These are phyloP conservation scores for Smutsia temminckii DNA, from an alignment of 2,797 vertebrate species.

Conservation along the genomic window DNA sequence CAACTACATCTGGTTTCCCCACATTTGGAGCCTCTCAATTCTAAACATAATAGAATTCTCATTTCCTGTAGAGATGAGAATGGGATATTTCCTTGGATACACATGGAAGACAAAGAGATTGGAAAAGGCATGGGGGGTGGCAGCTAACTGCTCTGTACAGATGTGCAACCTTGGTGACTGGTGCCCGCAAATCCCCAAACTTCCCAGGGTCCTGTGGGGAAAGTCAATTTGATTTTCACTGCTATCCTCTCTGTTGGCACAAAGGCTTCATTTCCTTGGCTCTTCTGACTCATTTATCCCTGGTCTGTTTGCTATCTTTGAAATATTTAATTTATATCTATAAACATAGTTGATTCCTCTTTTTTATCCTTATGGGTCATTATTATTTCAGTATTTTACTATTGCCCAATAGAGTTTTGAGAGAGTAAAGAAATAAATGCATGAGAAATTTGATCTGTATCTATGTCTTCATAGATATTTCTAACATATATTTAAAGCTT, in stretches of 20 bases:
- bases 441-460: neutral
- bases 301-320: neutral
- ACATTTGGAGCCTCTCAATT: slow-evolving; percentile 49
- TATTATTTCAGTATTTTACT: slow-evolving; percentile 5
- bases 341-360: neutral
- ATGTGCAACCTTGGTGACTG: neutral
- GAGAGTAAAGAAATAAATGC: neutral
- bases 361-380: neutral
- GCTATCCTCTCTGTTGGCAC: neutral
- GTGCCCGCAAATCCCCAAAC: neutral
- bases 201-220: slow-evolving; percentile 1
- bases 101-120: slow-evolving; percentile 48
- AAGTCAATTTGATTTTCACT: neutral
- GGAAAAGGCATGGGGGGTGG: slow-evolving; percentile 46
- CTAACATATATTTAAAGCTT: neutral
- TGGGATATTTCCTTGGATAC: slow-evolving; percentile 42
- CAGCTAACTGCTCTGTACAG: slow-evolving; percentile 29
- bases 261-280: neutral
- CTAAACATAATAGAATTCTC: slow-evolving; percentile 32
- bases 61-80: slow-evolving; percentile 53
- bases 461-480: neutral
- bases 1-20: neutral
- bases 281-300: neutral
- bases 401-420: neutral
- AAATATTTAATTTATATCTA: neutral